phyloP scores from a whole-genome alignment of 30 jellyfish, hydroid and myxozoan species.

The Aurelia aurita complex sp. Pacific region DNA sequence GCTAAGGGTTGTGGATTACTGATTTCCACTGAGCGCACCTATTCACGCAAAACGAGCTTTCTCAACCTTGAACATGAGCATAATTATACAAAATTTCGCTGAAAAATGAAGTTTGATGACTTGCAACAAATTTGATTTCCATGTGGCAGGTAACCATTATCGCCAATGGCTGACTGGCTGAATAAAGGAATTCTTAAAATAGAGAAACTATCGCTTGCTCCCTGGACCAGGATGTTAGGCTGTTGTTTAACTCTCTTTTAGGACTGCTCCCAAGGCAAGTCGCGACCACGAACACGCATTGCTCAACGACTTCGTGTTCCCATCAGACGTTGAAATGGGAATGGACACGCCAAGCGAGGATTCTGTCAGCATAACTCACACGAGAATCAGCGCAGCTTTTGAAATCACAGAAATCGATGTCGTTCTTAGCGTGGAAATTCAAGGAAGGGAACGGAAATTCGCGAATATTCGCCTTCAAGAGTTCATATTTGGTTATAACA shows the following conservation, averaged over 20 bases:
- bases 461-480: conserved; percentile 74
- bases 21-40: too few species aligned
- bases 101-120: too few species aligned
- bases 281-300: background rate
- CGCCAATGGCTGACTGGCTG: too few species aligned
- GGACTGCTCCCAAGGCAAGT: background rate
- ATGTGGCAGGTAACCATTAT: too few species aligned
- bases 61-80: too few species aligned
- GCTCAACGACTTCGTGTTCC: conserved; percentile 29
- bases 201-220: too few species aligned
- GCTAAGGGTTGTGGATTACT: too few species aligned
- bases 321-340: conserved; percentile 19
- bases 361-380: conserved; percentile 21
- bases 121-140: too few species aligned
- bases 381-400: conserved; percentile 69
- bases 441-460: conserved; percentile 78
- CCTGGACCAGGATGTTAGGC: background rate
- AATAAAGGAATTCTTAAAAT: too few species aligned
- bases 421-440: conserved; percentile 81
- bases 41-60: too few species aligned
- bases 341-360: conserved; percentile 14
- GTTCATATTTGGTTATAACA: conserved; percentile 60
- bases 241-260: background rate
- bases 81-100: too few species aligned
- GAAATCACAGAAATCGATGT: conserved; percentile 61